These are phyloP conservation scores for Syngnathus rostellatus DNA, from an alignment of 2,797 vertebrate species.

Conservation along the genomic window DNA sequence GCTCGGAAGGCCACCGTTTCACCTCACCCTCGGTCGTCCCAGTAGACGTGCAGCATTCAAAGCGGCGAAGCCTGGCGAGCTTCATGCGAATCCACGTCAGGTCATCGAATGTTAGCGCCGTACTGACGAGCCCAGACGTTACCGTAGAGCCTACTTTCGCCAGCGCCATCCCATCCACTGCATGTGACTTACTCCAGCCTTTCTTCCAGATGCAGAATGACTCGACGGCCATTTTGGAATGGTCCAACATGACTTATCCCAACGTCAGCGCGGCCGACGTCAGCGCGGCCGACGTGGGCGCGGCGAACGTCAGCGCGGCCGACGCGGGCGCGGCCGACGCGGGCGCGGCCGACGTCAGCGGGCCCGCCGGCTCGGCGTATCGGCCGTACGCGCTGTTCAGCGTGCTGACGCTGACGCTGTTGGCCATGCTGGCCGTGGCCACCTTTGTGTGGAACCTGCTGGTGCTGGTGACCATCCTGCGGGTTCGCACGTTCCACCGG, in stretches of 20 bases:
- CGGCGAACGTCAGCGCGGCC: constrained; percentile 57
- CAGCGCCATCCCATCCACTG: too few species aligned
- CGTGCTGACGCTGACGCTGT: constrained; percentile 78
- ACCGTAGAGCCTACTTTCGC: too few species aligned
- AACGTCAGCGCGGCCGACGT: constrained; percentile 52
- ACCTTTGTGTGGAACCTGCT: constrained; percentile 93
- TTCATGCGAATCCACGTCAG: too few species aligned
- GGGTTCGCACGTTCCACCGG: constrained; percentile 88
- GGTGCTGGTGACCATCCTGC: constrained; percentile 87
- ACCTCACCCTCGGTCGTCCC: too few species aligned
- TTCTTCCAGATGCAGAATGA: constrained; percentile 35
- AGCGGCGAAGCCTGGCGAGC: too few species aligned
- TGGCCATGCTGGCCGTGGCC: constrained; percentile 83
- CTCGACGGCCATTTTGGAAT: constrained; percentile 9
- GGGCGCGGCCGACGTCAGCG: constrained; percentile 30
- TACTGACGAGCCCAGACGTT: too few species aligned
- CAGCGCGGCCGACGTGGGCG: constrained; percentile 44
- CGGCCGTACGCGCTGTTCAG: constrained; percentile 77
- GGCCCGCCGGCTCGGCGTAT: constrained; percentile 54
- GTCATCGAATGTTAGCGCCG: too few species aligned
- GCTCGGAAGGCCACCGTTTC: too few species aligned
- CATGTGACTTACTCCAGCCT: too few species aligned
- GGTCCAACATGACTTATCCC: constrained; percentile 55
- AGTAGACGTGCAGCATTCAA: too few species aligned
- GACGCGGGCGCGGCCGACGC: constrained; percentile 32